Base-by-base conservation (phyloP, 1,140 invertebrate species). In the Thalassaphorura encarpata region DNA sequence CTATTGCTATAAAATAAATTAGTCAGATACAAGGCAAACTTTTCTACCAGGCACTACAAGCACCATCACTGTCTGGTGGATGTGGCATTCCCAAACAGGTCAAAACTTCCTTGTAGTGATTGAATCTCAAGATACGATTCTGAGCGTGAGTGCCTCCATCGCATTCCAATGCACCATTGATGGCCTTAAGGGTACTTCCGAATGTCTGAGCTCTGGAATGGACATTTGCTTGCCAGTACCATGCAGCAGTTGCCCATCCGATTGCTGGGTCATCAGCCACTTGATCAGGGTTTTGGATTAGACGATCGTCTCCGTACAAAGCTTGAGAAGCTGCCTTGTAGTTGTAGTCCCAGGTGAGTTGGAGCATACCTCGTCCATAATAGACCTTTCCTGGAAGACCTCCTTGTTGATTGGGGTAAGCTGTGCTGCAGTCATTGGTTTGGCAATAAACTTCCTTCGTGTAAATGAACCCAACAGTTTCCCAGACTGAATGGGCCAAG, bases 351-450 rank as follows among this genome's bases (percentile, higher is more conserved):
- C 48, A 54, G 2, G 52, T 54, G 4, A 59, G 21, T 33, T 59
- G 57, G 18, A 59, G 42, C 27, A 49, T 48, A 15, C 61, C 61
- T 28, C 61, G 21, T 15, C 61, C 61, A 31, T 62, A 62, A 48
- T 59, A 62, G 1, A 39, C 29, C 40, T 52, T 36, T 18, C 43
- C 55, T n/a, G 40, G 41, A 1, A 2, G 8, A 3, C 51, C 56
- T 33, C 47, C 16, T 6, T 5, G n/a, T 40, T 52, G 39, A 27
- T 19, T 40, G n/a, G 50, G 50, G 41, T 52, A 52, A 11, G 50
- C 50, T 19, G n/a, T 29, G 18, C 3, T 13, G 27, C 45, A 55
- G 16, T 18, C 54, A 36, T 47, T 42, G 41, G 41, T 42, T 19
- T 42, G 8, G 41, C 41, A 42, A 24, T 36, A 50, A 5, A 52